phyloP scores from a whole-genome alignment of 1,140 invertebrate species.

The Triops cancriformis region DNA sequence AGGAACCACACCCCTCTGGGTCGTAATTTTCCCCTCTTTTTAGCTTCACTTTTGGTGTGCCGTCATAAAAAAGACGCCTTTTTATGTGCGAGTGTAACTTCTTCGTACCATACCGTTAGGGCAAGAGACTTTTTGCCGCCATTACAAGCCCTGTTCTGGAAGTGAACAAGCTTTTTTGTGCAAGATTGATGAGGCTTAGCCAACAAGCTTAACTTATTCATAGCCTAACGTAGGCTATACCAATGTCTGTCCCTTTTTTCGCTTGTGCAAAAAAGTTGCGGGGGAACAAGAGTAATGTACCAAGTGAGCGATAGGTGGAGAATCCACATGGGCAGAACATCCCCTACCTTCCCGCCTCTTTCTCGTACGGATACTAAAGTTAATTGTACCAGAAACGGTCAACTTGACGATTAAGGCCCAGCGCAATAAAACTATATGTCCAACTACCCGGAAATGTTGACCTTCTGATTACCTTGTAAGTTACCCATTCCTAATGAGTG shows the following conservation, averaged over 20 bases:
- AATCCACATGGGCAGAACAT: background rate
- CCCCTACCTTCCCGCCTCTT: background rate
- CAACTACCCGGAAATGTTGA: no score
- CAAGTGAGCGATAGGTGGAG: background rate
- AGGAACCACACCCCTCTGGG: background rate
- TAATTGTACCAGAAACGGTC: background rate
- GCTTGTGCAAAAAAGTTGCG: background rate
- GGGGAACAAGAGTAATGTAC: background rate
- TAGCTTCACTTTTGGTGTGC: background rate
- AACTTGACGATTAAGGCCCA: no score
- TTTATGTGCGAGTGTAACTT: constrained; percentile 1
- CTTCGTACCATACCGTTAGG: background rate
- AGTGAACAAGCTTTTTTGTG: background rate
- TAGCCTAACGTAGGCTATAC: background rate
- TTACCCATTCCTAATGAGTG: no score
- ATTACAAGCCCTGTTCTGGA: background rate
- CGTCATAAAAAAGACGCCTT: background rate
- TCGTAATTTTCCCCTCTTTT: background rate
- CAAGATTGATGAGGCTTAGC: background rate
- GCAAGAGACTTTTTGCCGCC: background rate
- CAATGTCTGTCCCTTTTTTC: background rate
- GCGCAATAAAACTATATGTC: no score
- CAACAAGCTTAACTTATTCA: background rate
- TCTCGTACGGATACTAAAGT: background rate
- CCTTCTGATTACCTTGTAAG: no score